phyloP scores from a whole-genome alignment of 2,888 invertebrate species.

The Limenitis camilla region DNA sequence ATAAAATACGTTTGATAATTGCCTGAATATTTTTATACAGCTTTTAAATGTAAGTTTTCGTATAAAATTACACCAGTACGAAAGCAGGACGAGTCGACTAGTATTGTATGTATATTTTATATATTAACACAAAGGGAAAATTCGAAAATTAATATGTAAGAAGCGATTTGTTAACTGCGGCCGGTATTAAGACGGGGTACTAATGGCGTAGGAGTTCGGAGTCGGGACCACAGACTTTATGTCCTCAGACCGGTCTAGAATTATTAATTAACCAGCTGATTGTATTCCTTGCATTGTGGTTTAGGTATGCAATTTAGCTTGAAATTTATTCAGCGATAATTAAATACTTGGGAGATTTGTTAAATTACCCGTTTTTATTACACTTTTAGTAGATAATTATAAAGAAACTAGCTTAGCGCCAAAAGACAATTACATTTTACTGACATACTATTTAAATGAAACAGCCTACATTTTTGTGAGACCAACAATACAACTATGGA shows the following conservation, averaged over 20 bases:
- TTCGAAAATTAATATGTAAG: conserved; percentile 64
- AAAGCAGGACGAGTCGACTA: neutral
- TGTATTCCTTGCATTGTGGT: conserved; percentile 59
- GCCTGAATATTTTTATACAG: no score
- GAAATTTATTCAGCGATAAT: neutral
- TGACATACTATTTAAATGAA: no score
- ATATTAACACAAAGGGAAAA: conserved; percentile 25
- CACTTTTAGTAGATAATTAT: no score
- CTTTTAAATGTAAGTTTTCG: no score
- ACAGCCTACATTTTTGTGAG: no score
- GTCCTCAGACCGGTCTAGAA: conserved; percentile 66
- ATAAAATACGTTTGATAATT: no score
- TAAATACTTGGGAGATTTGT: conserved; percentile 22
- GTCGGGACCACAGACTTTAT: conserved; percentile 61
- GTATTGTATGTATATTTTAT: conserved; percentile 4
- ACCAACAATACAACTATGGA: no score
- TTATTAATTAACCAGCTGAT: conserved; percentile 71
- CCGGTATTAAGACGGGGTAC: conserved; percentile 63
- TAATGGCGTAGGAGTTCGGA: conserved; percentile 47
- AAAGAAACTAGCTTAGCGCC: no score
- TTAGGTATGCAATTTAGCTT: conserved; percentile 16
- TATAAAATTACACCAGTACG: neutral
- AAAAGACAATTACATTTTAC: no score
- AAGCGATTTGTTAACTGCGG: conserved; percentile 58
- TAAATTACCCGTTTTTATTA: no score